Evolutionary conservation across 2,113 vertebrate genomes (phyloP).

Genomic region (Okapia johnstoni): DNA sequence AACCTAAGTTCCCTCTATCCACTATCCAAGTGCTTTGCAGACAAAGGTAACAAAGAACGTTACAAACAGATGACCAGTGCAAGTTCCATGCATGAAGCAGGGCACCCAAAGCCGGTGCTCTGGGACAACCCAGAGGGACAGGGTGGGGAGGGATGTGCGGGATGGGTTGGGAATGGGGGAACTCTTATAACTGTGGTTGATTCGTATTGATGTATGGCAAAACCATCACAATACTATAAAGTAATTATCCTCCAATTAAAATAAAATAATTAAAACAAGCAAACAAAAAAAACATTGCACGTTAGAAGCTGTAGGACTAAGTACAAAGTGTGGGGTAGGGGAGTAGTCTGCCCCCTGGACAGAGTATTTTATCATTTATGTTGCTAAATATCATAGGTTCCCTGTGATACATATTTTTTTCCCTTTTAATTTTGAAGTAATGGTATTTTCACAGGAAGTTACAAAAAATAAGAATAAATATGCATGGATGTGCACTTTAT

Average conservation of each 20-base stretch:
- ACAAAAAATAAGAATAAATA: background rate
- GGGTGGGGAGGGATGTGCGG: background rate
- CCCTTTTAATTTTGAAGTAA: background rate
- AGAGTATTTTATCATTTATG: background rate
- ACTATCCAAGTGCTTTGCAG: background rate
- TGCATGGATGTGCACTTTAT: background rate
- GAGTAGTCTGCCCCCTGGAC: accelerated
- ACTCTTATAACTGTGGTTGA: background rate
- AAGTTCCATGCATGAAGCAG: background rate
- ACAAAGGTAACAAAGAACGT: background rate
- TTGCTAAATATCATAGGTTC: background rate
- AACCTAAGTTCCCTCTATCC: background rate
- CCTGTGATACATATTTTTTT: background rate
- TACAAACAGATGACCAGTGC: background rate
- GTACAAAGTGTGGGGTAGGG: background rate
- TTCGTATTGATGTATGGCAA: background rate
- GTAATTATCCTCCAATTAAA: background rate
- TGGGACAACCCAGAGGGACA: background rate
- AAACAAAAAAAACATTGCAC: background rate
- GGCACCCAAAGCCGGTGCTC: background rate
- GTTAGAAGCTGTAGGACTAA: background rate
- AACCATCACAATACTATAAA: background rate
- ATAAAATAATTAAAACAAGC: background rate
- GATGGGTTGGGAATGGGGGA: background rate
- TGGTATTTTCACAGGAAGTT: background rate